These are phyloP conservation scores for Congeria kusceri DNA, from an alignment of 2,888 invertebrate species.

Conservation along the genomic window DNA sequence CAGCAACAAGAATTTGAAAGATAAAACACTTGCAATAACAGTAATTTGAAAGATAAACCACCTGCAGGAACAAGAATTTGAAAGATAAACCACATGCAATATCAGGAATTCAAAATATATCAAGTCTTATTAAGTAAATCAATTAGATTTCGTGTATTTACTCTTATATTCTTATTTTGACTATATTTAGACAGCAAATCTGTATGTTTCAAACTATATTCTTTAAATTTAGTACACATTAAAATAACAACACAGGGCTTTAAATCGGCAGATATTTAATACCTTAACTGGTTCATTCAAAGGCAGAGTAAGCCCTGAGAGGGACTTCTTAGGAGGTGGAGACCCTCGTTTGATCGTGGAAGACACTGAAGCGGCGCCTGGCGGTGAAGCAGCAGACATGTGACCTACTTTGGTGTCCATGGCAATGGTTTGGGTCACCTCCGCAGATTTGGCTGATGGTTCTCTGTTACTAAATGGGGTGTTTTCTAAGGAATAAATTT, in stretches of 20 bases:
- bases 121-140: too few species aligned
- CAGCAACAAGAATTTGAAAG: not conserved
- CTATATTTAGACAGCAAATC: too few species aligned
- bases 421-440: slow-evolving; percentile 20
- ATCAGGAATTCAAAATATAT: too few species aligned
- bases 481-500: too few species aligned
- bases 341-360: not conserved
- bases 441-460: not conserved
- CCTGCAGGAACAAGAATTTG: too few species aligned
- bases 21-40: not conserved
- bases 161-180: too few species aligned
- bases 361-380: not conserved
- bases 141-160: too few species aligned
- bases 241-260: not conserved
- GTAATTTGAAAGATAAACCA: not conserved
- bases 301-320: slow-evolving; percentile 17
- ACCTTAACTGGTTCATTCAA: slow-evolving; percentile 34
- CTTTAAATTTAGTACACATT: too few species aligned
- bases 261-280: not conserved
- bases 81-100: too few species aligned
- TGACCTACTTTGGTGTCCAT: not conserved
- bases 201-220: too few species aligned
- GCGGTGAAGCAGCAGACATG: not conserved
- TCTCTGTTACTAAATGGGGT: not conserved
- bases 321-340: slow-evolving; percentile 1